Percentiles rank a stretch among this genome's conserved stretches.
Conservation (phyloP, 1,140 invertebrate species). For the Rhizoglyphus robini region DNA sequence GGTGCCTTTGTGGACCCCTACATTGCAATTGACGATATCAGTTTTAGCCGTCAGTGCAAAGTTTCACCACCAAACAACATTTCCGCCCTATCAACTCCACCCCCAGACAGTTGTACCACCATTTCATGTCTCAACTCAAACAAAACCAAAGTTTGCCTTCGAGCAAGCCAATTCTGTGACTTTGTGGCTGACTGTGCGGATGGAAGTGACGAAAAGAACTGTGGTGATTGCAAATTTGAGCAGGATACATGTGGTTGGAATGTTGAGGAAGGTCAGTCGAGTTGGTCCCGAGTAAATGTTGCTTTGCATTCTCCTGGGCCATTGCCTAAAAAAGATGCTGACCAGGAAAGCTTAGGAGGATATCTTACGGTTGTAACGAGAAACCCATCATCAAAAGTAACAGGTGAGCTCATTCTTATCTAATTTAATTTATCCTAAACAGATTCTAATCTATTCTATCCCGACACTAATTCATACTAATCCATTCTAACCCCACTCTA, state of each 20-base stretch:
- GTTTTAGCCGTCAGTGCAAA: not conserved
- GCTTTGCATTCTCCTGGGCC: not conserved
- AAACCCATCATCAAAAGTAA: no score
- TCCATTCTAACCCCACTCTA: no score
- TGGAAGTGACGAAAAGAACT: not conserved
- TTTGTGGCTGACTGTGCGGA: not conserved
- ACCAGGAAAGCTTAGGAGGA: not conserved
- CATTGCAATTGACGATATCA: conserved; percentile 24
- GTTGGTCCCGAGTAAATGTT: not conserved
- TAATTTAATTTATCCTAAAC: no score
- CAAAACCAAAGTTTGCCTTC: not conserved
- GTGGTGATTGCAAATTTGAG: conserved; percentile 23
- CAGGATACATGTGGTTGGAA: conserved; percentile 21
- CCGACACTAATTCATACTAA: no score
- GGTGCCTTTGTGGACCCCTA: conserved; percentile 13
- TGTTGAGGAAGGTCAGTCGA: not conserved
- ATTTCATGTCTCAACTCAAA: not conserved
- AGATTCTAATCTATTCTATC: no score
- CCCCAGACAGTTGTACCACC: not conserved
- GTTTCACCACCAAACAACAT: no score
- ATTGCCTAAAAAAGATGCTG: not conserved
- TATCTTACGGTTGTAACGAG: not conserved
- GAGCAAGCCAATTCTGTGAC: not conserved
- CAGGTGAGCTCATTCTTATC: no score
- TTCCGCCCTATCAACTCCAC: no score